A percentile compares a stretch with the other conserved stretches of the same genome.
These are phyloP conservation scores for Zaprionus kolodkinae DNA, from an alignment of 1,140 invertebrate genomes.

Conservation along the genomic window DNA sequence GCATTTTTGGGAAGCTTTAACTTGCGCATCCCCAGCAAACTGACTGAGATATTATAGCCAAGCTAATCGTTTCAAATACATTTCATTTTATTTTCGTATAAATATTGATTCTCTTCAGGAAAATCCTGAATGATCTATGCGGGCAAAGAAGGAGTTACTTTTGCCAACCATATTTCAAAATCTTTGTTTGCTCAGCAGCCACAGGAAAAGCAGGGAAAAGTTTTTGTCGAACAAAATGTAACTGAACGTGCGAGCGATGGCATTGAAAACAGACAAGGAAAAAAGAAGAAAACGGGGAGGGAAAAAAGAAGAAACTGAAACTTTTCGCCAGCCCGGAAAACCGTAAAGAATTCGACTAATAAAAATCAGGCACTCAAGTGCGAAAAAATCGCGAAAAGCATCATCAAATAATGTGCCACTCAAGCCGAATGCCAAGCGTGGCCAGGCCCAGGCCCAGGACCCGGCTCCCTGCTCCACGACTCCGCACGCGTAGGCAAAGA, in stretches of 20 bases:
- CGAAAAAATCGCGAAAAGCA: slow-evolving; percentile 84
- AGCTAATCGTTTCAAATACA: slow-evolving; percentile 18
- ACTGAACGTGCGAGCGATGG: slow-evolving; percentile 46
- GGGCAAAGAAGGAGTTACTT: slow-evolving; percentile 40
- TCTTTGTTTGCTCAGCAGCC: slow-evolving; percentile 57
- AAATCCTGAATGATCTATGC: slow-evolving; percentile 47
- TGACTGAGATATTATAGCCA: slow-evolving; percentile 23
- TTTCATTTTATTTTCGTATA: slow-evolving; percentile 33
- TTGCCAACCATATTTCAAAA: slow-evolving; percentile 72
- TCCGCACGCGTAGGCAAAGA: slow-evolving; percentile 57
- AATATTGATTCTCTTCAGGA: slow-evolving; percentile 26
- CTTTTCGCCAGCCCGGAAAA: slow-evolving; percentile 57
- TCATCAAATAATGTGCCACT: slow-evolving; percentile 83
- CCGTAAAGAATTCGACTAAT: slow-evolving; percentile 84
- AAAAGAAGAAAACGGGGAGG: not conserved
- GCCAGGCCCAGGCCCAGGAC: slow-evolving; percentile 21
- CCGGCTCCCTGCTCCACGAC: slow-evolving; percentile 13
- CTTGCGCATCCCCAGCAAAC: slow-evolving; percentile 24
- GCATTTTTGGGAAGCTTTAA: slow-evolving; percentile 43
- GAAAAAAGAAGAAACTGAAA: slow-evolving; percentile 63
- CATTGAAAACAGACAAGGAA: slow-evolving; percentile 51
- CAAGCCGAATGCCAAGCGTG: slow-evolving; percentile 61
- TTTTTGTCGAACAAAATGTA: slow-evolving; percentile 45
- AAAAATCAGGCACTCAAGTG: slow-evolving; percentile 84
- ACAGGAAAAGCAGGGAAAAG: slow-evolving; percentile 30